Evolutionary conservation across 1,140 invertebrate genomes (phyloP), one percentile per base, ranked within the genome.

Genomic region (Caerostris extrusa): DNA sequence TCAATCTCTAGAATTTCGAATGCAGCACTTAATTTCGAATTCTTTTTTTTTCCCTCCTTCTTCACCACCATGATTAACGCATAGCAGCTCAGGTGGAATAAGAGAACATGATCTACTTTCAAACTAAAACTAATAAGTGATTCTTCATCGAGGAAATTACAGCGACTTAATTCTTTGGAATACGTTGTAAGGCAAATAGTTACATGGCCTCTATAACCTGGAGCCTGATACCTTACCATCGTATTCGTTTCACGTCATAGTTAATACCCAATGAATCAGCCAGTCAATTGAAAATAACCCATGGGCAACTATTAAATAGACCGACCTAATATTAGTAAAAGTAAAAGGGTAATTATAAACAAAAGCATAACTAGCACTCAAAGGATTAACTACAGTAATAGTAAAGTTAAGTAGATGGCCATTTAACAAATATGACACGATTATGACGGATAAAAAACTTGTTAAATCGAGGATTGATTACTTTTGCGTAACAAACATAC

Each of bases 51-150:
- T 77, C 53, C 8, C 7, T 50, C 71, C 8, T 12, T 77, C 10
- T 34, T 34, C 34, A 34, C 2, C 34, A 34, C 34, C 3, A 50
- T 77, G 71, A 77, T 77, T 53, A 77, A 77, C 53, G 53, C 34
- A 77, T 34, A 12, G 14, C 19, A 50, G 71, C 71, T 77, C 10
- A 34, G 34, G 71, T 77, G 53, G 53, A 77, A 77, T 77, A 53
- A 77, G 71, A 50, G 14, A 50, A 77, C 34, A 77, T 77, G 71
- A 12, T 77, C 71, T 77, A 77, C 71, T 77, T 77, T 77, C 71
- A 77, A 77, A 77, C 10, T 8, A 77, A 53, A 77, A 12, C 71
- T 50, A 77, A 50, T 50, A 77, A 77, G 71, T 10, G 71, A 77
- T 77, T 77, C 71, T 53, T 77, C 71, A 77, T 53, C 71, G 71